Base-by-base conservation (phyloP, 2,888 invertebrate species). In the Ganaspis brasiliensis region DNA sequence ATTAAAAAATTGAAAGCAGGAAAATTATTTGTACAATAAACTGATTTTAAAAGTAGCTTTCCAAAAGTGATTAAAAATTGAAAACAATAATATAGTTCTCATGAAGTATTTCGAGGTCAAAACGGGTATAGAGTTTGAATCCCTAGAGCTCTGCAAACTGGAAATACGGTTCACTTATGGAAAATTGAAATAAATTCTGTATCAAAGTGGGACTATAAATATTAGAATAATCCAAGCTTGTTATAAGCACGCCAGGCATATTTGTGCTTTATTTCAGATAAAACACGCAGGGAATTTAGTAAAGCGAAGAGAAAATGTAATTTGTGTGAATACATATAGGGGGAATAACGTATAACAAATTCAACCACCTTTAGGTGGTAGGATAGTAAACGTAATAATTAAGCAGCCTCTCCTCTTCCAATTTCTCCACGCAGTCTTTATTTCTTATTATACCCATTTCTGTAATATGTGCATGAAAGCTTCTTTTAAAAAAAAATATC, bases 121-220 rank as follows among this genome's bases (percentile, higher is more conserved):
- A 26, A 56, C 21, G 19, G 26, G 14, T 9, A 14, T 45, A 14
- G 12, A 14, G 21, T 26, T 24, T 56, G 14, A 24, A 24, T 26
- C 56, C 26, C 56, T 4, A 26, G 24, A 24, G 10, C 12, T 26
- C 19, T 19, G 24, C 26, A 56, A 6, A 56, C 52, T 49, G 49
- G 49, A 52, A 16, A 56, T 56, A 24, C 24, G 56, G 56, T 56
- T 56, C 56, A 56, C 56, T 56, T 56, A 56, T 24, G 26, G 26
- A 56, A 56, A 56, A 56, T 56, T 56, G 56, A 56, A 56, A 56
- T 56, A 26, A 56, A 56, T 56, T 56, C 56, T 56, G 24, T 24
- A 56, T 56, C 26, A 56, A 26, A 26, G 56, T 56, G 56, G 56
- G 56, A 24, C 21, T 56, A 56, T 56, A 56, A 56, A 56, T 56